Evolutionary conservation across 2,888 invertebrate species (phyloP), one percentile per base, ranked within the genome.

Genomic region (Brachypterus glaber): DNA sequence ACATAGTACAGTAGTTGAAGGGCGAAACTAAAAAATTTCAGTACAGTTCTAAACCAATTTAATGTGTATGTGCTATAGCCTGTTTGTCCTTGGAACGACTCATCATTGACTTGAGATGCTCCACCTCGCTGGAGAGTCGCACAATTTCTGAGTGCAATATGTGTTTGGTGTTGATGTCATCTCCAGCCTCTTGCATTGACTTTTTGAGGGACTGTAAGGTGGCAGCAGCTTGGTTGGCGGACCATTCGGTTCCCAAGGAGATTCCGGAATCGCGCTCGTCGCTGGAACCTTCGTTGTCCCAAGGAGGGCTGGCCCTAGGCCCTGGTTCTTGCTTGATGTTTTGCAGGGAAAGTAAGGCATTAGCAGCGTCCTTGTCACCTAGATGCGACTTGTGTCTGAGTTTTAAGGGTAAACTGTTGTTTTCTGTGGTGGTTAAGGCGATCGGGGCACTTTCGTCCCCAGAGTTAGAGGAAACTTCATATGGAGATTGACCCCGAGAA

Each of bases 191-290:
- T 25, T 51, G 36, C 55, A 58, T 43, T 59, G 64, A 68, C 47
- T 64, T 62, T 33, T 63, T 62, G 12, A 64, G 54, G 33, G 56
- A 60, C 42, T 64, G 63, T 12, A 63, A 48, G 18, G 67, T 59
- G 0, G 58, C 64, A 30, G 52, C 56, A 15, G 60, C 60, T 9
- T 58, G 58, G 2, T 67, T 58, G 0, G 67, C 67, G 3, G 70
- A 64, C 71, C 71, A 82, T 48, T 82, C 82, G 5, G 75, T 77
- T 2, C 83, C 88, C 37, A 88, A 67, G 0, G 89, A 89, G 50
- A 90, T 90, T 4, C 90, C 90, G 0, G 89, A 89, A 59, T 91
- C 90, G 4, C 90, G 70, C 62, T 90, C 90, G 61, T 90, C 90
- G 54, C 88, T 87, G 38, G 88, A 89, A 17, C 89, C 89, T 56